These are phyloP conservation scores for Sebastes ruberrimus DNA, from an alignment of 2,797 vertebrate genomes.

Conservation along the genomic window DNA sequence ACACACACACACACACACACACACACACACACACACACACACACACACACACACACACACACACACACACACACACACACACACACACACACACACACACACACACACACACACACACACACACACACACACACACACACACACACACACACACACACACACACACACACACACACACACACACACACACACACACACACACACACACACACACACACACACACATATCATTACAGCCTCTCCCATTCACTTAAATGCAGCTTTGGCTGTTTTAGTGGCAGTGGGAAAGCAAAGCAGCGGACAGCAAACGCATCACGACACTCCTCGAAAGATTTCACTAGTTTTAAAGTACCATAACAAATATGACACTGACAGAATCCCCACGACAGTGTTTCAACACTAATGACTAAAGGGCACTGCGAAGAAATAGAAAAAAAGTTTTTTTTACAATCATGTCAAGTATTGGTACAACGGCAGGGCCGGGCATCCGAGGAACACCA, in stretches of 20 bases:
- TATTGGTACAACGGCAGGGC: not conserved
- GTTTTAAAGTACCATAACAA: conserved; percentile 40
- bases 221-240: not conserved
- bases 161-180: no score
- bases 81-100: not conserved
- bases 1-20: not conserved
- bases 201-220: not conserved
- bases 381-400: conserved; percentile 18
- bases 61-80: not conserved
- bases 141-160: not conserved
- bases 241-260: conserved; percentile 19
- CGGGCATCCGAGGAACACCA: not conserved
- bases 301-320: conserved; percentile 35
- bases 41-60: not conserved
- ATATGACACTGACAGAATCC: conserved; percentile 13
- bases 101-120: conserved; percentile 7
- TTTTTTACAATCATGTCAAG: conserved; percentile 31
- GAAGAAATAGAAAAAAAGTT: not conserved
- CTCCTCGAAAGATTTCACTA: not conserved
- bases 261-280: conserved; percentile 50
- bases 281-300: conserved; percentile 43
- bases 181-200: not conserved
- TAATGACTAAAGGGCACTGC: conserved; percentile 45
- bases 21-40: no score
- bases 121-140: conserved; percentile 5